Percentiles rank a stretch among this genome's conserved stretches.
Evolutionary conservation across 1,140 invertebrate species (phyloP).

Genomic region (Aphis gossypii): DNA sequence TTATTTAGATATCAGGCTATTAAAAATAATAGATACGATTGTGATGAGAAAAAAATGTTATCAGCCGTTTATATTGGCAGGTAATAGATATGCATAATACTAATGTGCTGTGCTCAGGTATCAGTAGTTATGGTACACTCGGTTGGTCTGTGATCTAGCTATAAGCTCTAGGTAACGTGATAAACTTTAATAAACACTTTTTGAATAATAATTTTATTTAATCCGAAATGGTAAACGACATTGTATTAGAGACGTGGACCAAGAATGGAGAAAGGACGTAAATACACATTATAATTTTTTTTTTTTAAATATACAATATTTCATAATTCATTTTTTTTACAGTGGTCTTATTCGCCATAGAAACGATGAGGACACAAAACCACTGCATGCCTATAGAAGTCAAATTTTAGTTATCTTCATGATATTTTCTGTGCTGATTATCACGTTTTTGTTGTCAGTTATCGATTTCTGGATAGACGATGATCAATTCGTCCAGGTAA

Average conservation of each 20-base stretch:
- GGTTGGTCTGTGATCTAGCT: background rate
- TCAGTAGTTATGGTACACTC: background rate
- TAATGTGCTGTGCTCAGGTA: background rate
- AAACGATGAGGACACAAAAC: background rate
- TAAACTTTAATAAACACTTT: background rate
- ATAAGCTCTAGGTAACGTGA: background rate
- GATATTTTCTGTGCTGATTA: background rate
- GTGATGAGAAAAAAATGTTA: background rate
- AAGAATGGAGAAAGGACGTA: background rate
- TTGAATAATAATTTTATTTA: background rate
- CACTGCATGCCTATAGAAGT: too few relatives aligned
- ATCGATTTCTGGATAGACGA: background rate
- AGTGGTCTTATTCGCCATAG: background rate
- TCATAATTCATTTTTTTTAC: background rate
- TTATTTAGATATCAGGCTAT: background rate
- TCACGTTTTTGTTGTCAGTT: background rate
- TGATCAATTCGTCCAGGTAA: background rate
- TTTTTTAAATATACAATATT: background rate
- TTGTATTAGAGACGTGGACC: background rate
- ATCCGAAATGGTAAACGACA: background rate
- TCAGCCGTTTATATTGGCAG: background rate
- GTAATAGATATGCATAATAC: background rate
- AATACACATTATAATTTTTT: background rate
- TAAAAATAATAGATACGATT: background rate
- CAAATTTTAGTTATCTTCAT: background rate